Conservation (phyloP, 2,797 vertebrate species). For the Myotis planiceps region DNA sequence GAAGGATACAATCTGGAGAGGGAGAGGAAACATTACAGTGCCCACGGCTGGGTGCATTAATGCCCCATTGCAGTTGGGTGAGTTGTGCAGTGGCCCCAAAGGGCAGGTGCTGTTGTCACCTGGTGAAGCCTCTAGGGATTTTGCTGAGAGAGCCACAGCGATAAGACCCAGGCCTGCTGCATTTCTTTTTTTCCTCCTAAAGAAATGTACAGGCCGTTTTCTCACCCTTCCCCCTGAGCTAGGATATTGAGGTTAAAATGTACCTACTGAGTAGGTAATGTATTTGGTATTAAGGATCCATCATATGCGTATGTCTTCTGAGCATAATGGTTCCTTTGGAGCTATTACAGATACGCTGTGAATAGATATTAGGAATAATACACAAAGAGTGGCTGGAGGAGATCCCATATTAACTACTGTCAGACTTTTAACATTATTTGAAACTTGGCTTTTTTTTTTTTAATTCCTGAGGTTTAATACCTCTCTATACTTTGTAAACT, state of each 20-base stretch:
- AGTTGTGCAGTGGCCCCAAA: neutral
- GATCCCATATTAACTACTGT: slow-evolving; percentile 72
- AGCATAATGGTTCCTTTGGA: slow-evolving; percentile 72
- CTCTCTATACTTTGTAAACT: slow-evolving; percentile 82
- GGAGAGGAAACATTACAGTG: neutral
- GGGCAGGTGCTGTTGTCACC: neutral
- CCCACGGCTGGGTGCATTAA: neutral
- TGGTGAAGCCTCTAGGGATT: neutral
- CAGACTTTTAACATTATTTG: slow-evolving; percentile 74
- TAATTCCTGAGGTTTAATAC: slow-evolving; percentile 74
- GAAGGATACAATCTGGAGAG: neutral
- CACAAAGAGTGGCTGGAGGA: slow-evolving; percentile 68
- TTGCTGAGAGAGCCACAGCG: neutral
- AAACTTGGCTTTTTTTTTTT: slow-evolving; percentile 74
- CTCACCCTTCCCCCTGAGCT: slow-evolving; percentile 52
- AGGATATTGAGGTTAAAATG: slow-evolving; percentile 71
- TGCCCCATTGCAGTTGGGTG: neutral
- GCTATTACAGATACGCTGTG: slow-evolving; percentile 60
- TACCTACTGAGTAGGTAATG: slow-evolving; percentile 61
- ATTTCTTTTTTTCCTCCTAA: slow-evolving; percentile 39
- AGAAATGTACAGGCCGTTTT: slow-evolving; percentile 67
- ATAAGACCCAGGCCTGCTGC: neutral
- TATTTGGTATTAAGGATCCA: slow-evolving; percentile 44
- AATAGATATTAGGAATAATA: slow-evolving; percentile 76
- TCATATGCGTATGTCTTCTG: neutral